These are phyloP conservation scores for Anas bernieri DNA, from an alignment of 2,797 vertebrate species.

Conservation along the genomic window DNA sequence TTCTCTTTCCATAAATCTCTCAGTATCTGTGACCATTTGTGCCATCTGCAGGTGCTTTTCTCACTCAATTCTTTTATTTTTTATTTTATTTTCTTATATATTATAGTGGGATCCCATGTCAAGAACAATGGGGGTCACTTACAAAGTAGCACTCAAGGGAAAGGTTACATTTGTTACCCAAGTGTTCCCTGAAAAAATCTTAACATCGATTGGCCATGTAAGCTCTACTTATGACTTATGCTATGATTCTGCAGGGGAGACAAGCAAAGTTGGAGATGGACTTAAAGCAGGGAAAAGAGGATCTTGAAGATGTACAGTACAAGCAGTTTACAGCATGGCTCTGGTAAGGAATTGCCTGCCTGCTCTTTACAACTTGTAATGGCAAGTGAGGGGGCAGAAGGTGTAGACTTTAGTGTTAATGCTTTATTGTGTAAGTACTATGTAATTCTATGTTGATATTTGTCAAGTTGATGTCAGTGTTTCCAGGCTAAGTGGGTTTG, in stretches of 20 bases:
- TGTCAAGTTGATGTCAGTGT: not conserved
- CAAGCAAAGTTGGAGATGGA: slow-evolving; percentile 92
- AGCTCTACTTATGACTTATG: slow-evolving; percentile 20
- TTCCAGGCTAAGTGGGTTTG: not conserved
- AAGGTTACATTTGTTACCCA: not conserved
- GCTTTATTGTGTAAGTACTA: not conserved
- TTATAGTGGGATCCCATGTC: not conserved
- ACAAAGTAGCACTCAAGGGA: not conserved
- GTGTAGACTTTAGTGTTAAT: not conserved
- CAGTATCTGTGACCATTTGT: not conserved
- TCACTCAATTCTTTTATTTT: not conserved
- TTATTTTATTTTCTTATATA: not conserved
- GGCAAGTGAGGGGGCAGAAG: not conserved
- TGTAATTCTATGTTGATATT: not conserved
- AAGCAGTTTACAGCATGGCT: slow-evolving; percentile 91
- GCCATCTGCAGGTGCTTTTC: not conserved
- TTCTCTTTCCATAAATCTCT: not conserved
- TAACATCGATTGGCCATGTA: not conserved
- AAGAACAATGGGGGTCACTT: not conserved
- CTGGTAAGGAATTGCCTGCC: slow-evolving; percentile 82
- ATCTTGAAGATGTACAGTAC: slow-evolving; percentile 87
- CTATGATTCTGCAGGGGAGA: slow-evolving; percentile 83
- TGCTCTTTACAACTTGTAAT: not conserved
- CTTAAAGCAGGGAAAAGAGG: slow-evolving; percentile 88
- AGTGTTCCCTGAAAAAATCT: slow-evolving; percentile 30